A percentile compares a stretch with the other conserved stretches of the same genome.
These are phyloP conservation scores for Rhinoderma darwinii DNA, from an alignment of 2,113 vertebrate genomes.

Conservation along the genomic window DNA sequence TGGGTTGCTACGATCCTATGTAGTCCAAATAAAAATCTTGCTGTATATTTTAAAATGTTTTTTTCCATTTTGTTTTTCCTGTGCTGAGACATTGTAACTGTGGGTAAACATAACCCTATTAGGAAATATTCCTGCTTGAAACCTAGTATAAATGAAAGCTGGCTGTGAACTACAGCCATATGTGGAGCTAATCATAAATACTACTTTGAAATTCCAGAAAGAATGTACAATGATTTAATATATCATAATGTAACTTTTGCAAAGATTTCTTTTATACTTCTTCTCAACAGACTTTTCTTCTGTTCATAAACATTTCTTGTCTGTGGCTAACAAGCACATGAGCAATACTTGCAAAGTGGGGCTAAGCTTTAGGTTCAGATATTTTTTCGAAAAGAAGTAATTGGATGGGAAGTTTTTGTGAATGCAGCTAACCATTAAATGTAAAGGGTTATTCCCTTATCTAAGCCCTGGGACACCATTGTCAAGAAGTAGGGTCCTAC, in stretches of 20 bases:
- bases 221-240: background rate
- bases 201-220: background rate
- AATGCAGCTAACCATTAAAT: too few species aligned
- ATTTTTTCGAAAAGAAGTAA: background rate
- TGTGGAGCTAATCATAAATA: background rate
- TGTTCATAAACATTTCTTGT: background rate
- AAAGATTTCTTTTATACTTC: background rate
- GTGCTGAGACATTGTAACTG: conserved; percentile 1
- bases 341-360: background rate
- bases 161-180: background rate
- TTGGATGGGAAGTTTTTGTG: too few species aligned
- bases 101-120: conserved; percentile 41
- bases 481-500: too few species aligned
- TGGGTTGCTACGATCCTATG: conserved; percentile 41
- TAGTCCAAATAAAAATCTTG: conserved; percentile 30
- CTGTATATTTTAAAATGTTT: conserved; percentile 37
- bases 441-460: too few species aligned
- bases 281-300: background rate
- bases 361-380: background rate
- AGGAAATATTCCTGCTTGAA: conserved; percentile 18
- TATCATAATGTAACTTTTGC: background rate
- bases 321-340: background rate
- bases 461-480: too few species aligned
- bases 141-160: conserved; percentile 30
- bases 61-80: conserved; percentile 27